These are phyloP conservation scores for Heterodera filipjevi DNA, from an alignment of 2,888 invertebrate species.

Conservation along the genomic window DNA sequence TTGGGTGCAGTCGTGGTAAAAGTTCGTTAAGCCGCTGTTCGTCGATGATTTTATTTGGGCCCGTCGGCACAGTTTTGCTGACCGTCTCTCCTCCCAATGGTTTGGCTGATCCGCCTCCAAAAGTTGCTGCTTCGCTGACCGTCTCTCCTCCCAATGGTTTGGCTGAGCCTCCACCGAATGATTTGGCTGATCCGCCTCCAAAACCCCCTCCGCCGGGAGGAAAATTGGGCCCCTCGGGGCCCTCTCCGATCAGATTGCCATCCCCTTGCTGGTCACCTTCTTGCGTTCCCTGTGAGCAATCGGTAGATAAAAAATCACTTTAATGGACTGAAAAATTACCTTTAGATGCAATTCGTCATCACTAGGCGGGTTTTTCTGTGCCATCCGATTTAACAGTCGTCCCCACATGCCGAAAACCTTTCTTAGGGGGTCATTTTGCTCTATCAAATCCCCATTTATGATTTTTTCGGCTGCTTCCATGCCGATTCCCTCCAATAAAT, in stretches of 20 bases:
- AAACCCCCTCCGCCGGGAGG: background rate
- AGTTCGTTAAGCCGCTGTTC: slow-evolving; percentile 31
- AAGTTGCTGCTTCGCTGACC: background rate
- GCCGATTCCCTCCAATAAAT: background rate
- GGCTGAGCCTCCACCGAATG: background rate
- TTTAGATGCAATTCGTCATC: slow-evolving; percentile 41
- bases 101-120: slow-evolving; percentile 5
- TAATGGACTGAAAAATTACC: background rate
- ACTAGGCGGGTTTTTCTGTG: slow-evolving; percentile 38
- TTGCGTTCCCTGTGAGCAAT: slow-evolving; percentile 9
- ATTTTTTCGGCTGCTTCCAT: slow-evolving; percentile 24
- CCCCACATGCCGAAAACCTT: slow-evolving; percentile 40
- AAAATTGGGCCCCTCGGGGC: slow-evolving; percentile 6
- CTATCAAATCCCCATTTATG: background rate
- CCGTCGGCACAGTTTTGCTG: background rate
- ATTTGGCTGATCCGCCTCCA: slow-evolving; percentile 4
- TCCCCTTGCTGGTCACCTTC: slow-evolving; percentile 1
- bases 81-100: background rate
- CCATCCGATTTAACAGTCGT: slow-evolving; percentile 42
- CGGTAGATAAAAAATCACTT: background rate
- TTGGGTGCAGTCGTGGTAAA: slow-evolving; percentile 29
- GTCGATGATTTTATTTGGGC: slow-evolving; percentile 34
- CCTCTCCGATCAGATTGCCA: slow-evolving; percentile 24
- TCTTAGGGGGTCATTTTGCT: slow-evolving; percentile 29
- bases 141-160: background rate